Evolutionary conservation across 1,140 invertebrate genomes (phyloP), one percentile per base, ranked within the genome.

Genomic region (Steinernema khuongi): DNA sequence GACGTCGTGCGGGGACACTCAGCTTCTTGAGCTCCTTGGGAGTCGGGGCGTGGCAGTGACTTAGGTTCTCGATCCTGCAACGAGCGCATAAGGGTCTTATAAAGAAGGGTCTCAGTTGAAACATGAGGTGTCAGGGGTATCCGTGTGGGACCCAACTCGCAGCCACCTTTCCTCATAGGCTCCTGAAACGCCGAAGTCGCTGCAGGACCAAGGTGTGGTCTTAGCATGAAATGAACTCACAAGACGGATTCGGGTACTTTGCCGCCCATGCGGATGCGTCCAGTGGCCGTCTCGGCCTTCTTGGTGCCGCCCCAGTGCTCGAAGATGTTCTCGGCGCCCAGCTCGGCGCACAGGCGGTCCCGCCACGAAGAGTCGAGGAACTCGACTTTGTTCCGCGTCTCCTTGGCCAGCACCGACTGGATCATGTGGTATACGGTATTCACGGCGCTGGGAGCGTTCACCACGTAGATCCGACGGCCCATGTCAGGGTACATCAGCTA

Each of bases 271-370:
- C 75, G 67, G 17, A 77, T 66, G 32, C 73, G 71, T n/a, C 75
- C 75, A 19, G 31, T 41, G 29, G 75, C 67, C 69, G 36, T 28
- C 33, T 29, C 32, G 41, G 44, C 68, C 22, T 70, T 70, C 41
- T 77, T 77, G 26, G 28, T 68, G 18, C 75, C 75, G 11, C 75
- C 75, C 75, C 75, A 73, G 44, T 76, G 70, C 74, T 70, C 70
- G 17, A 70, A 70, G 26, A 74, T 74, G 43, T 74, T 74, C 43
- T 74, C 69, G 29, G 68, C 73, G 43, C 73, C 73, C 32, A 74
- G 33, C 60, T 74, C 73, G 19, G 41, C 68, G 19, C 68, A 70
- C 32, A 74, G 68, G 4, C 74, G 71, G 2, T 74, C 66, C 0
- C 43, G 32, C 73, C 73, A 77, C 60, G 44, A 68, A 17, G 66